Evolutionary conservation across 1,140 invertebrate genomes (phyloP).

Genomic region (Megathymus violae): DNA sequence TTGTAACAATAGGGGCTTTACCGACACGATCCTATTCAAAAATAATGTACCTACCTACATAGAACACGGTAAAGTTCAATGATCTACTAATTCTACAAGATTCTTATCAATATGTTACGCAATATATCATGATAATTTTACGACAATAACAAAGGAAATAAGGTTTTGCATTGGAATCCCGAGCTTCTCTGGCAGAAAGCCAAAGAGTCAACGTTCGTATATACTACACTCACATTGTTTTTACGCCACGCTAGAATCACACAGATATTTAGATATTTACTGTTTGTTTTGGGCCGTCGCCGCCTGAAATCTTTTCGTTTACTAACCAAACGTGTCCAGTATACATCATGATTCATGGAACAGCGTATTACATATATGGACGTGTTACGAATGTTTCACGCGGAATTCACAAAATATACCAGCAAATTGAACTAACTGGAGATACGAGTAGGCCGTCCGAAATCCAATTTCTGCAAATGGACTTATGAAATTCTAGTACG

Average conservation of each 20-base stretch:
- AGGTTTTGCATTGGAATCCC: conserved; percentile 25
- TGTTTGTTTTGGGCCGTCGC: conserved; percentile 46
- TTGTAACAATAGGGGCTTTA: too few relatives aligned
- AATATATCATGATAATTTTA: conserved; percentile 25
- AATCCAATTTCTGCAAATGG: conserved; percentile 33
- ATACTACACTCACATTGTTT: conserved; percentile 27
- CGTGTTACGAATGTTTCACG: conserved; percentile 22
- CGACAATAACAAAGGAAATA: conserved; percentile 32
- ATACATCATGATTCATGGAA: conserved; percentile 27
- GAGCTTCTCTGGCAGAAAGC: conserved; percentile 19
- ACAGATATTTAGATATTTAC: conserved; percentile 34
- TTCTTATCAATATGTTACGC: conserved; percentile 14
- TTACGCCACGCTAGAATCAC: conserved; percentile 12
- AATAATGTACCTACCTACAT: background rate
- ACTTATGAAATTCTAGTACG: conserved; percentile 20
- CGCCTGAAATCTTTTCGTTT: conserved; percentile 43
- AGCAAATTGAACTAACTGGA: conserved; percentile 28
- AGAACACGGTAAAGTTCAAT: background rate
- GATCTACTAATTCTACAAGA: background rate
- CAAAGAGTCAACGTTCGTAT: conserved; percentile 44
- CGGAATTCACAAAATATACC: conserved; percentile 31
- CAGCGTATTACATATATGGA: conserved; percentile 20
- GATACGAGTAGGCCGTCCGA: conserved; percentile 22
- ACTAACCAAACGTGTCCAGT: conserved; percentile 30
- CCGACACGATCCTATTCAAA: too few relatives aligned